Evolutionary conservation across 2,113 vertebrate genomes (phyloP).

Genomic region (Phaethon lepturus): DNA sequence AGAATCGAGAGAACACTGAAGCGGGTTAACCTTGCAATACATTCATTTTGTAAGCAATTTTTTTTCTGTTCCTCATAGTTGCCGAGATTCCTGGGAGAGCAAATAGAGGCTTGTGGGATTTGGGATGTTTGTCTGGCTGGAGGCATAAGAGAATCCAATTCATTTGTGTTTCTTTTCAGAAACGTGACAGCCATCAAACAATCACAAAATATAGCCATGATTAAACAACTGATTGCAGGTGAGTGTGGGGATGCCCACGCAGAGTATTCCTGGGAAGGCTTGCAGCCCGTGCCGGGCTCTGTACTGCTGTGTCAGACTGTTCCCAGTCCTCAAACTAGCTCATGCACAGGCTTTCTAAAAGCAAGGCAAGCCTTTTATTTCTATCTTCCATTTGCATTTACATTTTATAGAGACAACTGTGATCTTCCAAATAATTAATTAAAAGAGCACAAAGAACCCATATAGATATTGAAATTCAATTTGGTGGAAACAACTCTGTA

Average conservation of each 20-base stretch:
- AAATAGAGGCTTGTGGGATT: not conserved
- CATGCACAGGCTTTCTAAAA: not conserved
- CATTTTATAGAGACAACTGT: not conserved
- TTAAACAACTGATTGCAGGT: not conserved
- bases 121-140: not conserved
- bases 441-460: not conserved
- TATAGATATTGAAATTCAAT: not conserved
- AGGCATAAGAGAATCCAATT: not conserved
- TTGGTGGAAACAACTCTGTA: not conserved
- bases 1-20: not conserved
- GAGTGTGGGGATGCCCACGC: not conserved
- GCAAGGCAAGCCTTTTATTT: not conserved
- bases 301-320: not conserved
- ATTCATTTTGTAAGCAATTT: not conserved
- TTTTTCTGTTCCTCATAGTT: not conserved
- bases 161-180: not conserved
- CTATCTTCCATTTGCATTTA: not conserved
- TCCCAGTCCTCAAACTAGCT: slow-evolving; percentile 1
- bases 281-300: not conserved
- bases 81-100: not conserved
- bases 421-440: not conserved
- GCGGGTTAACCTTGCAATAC: not conserved
- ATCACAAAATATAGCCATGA: not conserved
- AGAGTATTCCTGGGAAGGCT: not conserved
- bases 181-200: not conserved